These are phyloP conservation scores for Protonemura montana DNA, from an alignment of 2,888 invertebrate genomes.

Conservation along the genomic window DNA sequence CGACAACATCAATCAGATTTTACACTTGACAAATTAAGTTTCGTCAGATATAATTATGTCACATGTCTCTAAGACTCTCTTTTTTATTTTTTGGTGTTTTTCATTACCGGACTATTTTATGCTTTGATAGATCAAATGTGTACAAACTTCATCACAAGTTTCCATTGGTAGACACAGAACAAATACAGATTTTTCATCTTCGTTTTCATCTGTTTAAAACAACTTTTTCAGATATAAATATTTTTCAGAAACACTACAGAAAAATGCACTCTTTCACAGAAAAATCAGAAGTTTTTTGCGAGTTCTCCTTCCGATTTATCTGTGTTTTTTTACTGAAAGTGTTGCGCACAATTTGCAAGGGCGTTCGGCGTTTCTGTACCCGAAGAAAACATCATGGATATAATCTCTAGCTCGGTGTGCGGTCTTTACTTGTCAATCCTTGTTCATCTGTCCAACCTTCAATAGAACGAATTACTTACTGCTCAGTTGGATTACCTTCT, in stretches of 20 bases:
- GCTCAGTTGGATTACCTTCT: slow-evolving; percentile 16
- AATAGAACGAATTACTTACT: slow-evolving; percentile 25
- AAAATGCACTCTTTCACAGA: no score
- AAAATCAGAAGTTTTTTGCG: no score
- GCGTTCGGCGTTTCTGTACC: no score
- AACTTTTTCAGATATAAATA: no score
- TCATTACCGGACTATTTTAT: background rate
- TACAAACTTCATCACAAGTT: background rate
- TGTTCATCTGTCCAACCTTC: slow-evolving; percentile 14
- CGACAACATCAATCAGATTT: background rate
- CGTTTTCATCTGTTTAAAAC: no score
- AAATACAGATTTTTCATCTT: no score
- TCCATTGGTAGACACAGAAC: no score
- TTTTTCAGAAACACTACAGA: no score
- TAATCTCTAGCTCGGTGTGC: background rate
- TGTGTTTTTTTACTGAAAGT: no score
- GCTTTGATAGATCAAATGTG: background rate
- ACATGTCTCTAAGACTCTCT: background rate
- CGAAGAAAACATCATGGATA: background rate
- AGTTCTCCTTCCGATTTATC: no score
- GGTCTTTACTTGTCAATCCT: background rate
- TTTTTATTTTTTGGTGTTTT: background rate
- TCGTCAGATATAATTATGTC: background rate
- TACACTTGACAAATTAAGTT: slow-evolving; percentile 2
- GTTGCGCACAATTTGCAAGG: no score